These are phyloP conservation scores for Herminia tarsipennalis DNA, from an alignment of 2,888 invertebrate species.

Conservation along the genomic window DNA sequence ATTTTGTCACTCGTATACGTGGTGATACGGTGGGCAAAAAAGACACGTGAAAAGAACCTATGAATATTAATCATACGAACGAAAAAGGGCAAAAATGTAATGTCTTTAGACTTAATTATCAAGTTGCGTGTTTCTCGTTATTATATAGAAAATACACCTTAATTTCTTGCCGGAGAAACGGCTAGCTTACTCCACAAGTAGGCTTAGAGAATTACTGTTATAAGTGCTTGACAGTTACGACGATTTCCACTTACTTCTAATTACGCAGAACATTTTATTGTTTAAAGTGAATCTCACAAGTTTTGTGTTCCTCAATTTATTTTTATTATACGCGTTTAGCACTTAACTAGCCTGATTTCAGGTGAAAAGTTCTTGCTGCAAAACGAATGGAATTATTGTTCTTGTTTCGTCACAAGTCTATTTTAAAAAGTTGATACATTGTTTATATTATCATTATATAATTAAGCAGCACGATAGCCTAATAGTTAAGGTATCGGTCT, in stretches of 20 bases:
- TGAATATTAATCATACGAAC: constrained; percentile 39
- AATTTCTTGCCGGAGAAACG: constrained; percentile 15
- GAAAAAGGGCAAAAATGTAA: constrained; percentile 31
- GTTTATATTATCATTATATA: no score
- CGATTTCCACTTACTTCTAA: constrained; percentile 6
- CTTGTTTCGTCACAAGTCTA: no score
- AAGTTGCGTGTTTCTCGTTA: constrained; percentile 34
- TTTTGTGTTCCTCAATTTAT: constrained; percentile 3
- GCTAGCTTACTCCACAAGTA: constrained; percentile 3
- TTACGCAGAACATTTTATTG: constrained; percentile 7
- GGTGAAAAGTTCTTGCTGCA: no score
- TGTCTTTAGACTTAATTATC: constrained; percentile 34
- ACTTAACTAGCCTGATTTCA: no score
- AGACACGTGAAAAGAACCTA: constrained; percentile 36
- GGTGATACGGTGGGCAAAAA: constrained; percentile 19
- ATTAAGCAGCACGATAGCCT: no score
- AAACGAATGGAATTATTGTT: no score
- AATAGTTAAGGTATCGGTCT: no score
- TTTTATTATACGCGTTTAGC: constrained; percentile 9
- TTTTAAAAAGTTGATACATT: no score
- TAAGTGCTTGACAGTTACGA: constrained; percentile 4
- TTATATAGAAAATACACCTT: constrained; percentile 20
- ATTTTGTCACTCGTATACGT: constrained; percentile 20
- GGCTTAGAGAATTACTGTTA: constrained; percentile 10
- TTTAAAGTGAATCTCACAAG: constrained; percentile 3